Evolutionary conservation across 1,140 invertebrate genomes (phyloP), one percentile per base, ranked within the genome.

Genomic region (Leptestheria dahalacensis): DNA sequence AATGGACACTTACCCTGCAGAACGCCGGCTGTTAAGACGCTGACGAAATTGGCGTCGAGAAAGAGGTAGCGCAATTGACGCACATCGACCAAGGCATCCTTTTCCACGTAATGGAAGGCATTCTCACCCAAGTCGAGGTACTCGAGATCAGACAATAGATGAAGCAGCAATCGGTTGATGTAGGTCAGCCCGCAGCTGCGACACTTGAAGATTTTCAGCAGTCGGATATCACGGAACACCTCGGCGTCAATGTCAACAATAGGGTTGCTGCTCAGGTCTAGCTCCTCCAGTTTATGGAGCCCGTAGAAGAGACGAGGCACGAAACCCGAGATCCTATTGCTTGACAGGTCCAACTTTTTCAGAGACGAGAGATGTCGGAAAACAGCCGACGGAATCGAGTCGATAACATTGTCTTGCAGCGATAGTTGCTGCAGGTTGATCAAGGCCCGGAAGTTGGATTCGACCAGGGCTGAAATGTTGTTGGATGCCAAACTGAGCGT

Each of bases 121-220:
- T 90, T 90, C 66, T 85, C 74, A 46, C 84, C 82, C 64, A 90
- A 74, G 71, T 88, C 85, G 56, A 90, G 72, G 65, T 80, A 76
- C 63, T 78, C 77, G 58, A 63, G 58, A 60, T 71, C 41, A 62
- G 63, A 59, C 61, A 70, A 56, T 63, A 67, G 52, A 48, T 65
- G 59, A 21, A 67, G 60, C 0, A 86, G 77, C 67, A 83, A 80
- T 9, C 81, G 81, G 71, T 88, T 85, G 65, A 88, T 81, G 67
- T 81, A 78, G 66, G 76, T 75, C 61, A 89, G 68, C 47, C 78
- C 74, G 69, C 84, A 87, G 59, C 75, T 71, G 63, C 83, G 75
- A 67, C 84, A 86, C 66, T 78, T 77, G 63, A 87, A 76, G 55
- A 79, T 73, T 69, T 78, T 76, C 52, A 88, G 70, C n/a, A 65